These are phyloP conservation scores for Ennomos fuscantarius DNA, from an alignment of 2,888 invertebrate species.

Conservation along the genomic window DNA sequence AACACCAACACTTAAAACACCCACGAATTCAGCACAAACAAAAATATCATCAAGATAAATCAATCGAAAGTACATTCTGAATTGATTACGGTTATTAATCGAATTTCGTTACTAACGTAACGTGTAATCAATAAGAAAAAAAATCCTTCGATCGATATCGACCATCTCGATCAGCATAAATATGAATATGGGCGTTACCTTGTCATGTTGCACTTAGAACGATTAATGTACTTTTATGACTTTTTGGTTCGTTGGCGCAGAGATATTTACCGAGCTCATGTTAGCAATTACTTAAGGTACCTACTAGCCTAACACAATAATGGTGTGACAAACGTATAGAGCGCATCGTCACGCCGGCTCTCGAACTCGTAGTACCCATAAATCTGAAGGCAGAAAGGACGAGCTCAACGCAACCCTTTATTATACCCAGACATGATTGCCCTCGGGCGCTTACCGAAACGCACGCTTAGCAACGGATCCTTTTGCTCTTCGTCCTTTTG, in stretches of 20 bases:
- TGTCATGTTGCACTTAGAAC: slow-evolving; percentile 66
- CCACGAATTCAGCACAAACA: slow-evolving; percentile 39
- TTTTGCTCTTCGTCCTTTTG: slow-evolving; percentile 59
- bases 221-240: slow-evolving; percentile 57
- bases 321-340: slow-evolving; percentile 76
- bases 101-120: slow-evolving; percentile 50
- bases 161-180: slow-evolving; percentile 70
- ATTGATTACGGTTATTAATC: slow-evolving; percentile 50
- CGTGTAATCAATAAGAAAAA: slow-evolving; percentile 50
- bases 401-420: slow-evolving; percentile 79
- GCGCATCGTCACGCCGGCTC: slow-evolving; percentile 63
- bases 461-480: slow-evolving; percentile 75
- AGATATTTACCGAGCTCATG: slow-evolving; percentile 46
- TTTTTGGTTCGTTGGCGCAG: slow-evolving; percentile 49
- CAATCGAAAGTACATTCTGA: slow-evolving; percentile 37
- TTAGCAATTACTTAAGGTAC: slow-evolving; percentile 57
- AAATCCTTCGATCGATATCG: slow-evolving; percentile 40
- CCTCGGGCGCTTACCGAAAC: slow-evolving; percentile 75
- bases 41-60: slow-evolving; percentile 40
- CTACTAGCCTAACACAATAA: slow-evolving; percentile 49
- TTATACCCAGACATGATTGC: slow-evolving; percentile 82
- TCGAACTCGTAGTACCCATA: slow-evolving; percentile 60
- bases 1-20: slow-evolving; percentile 42
- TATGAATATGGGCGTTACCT: slow-evolving; percentile 69
- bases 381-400: slow-evolving; percentile 75